Conservation (phyloP, 2,888 invertebrate genomes). For the Eilema depressum region DNA sequence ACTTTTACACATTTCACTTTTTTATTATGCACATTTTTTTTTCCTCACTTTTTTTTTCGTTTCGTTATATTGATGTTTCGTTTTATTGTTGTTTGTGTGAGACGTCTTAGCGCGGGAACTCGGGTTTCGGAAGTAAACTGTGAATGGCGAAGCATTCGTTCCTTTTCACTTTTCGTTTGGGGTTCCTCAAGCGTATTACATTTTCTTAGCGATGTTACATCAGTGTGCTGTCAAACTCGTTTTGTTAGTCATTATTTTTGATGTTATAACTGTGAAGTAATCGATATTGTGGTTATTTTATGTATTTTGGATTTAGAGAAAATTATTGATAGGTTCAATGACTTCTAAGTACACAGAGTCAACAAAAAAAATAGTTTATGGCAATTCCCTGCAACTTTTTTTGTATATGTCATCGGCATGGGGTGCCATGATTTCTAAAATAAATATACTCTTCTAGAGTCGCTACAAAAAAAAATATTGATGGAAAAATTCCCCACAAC, state of each 20-base stretch:
- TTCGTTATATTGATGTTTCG: conserved; percentile 12
- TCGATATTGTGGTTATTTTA: conserved; percentile 16
- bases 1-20: conserved; percentile 64
- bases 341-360: not conserved
- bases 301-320: not conserved
- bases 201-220: conserved; percentile 44
- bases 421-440: too few species aligned
- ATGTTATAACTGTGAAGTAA: conserved; percentile 37
- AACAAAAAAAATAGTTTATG: too few species aligned
- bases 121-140: conserved; percentile 77
- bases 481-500: not conserved
- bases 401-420: too few species aligned
- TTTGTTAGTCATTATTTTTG: conserved; percentile 8
- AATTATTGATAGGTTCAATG: not conserved
- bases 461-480: not conserved
- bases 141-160: conserved; percentile 56
- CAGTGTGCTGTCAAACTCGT: conserved; percentile 15
- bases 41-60: conserved; percentile 34
- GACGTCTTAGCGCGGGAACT: conserved; percentile 74
- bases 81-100: conserved; percentile 47
- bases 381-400: too few species aligned
- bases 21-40: conserved; percentile 56
- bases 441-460: not conserved
- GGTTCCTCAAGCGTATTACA: conserved; percentile 50
- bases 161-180: conserved; percentile 78